Conservation (phyloP, 2,113 vertebrate species). For the Neoarius graeffei region DNA sequence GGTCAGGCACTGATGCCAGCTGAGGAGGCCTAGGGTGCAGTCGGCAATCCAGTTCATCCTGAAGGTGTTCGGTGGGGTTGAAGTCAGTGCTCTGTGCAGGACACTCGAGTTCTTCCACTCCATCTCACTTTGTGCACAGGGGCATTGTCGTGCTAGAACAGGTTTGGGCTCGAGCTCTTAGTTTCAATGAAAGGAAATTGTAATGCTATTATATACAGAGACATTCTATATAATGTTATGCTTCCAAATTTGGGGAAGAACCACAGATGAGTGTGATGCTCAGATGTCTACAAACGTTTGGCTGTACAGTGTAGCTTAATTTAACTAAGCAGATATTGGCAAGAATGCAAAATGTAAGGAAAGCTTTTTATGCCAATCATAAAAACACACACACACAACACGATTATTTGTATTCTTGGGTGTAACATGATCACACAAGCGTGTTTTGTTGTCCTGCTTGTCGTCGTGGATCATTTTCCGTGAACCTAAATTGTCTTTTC, state of each 20-base stretch:
- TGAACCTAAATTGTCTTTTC: not conserved
- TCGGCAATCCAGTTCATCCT: too few species aligned
- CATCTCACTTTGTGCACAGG: too few species aligned
- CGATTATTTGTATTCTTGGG: not conserved
- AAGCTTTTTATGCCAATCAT: not conserved
- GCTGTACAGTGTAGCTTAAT: not conserved
- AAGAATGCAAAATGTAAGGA: not conserved
- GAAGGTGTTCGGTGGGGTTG: too few species aligned
- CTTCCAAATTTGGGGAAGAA: not conserved
- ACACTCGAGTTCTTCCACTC: too few species aligned
- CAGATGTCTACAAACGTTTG: not conserved
- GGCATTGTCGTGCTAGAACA: not conserved
- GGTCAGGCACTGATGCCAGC: too few species aligned
- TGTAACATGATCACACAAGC: not conserved
- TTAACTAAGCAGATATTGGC: too few species aligned
- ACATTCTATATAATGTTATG: not conserved
- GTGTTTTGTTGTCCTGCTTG: conserved; percentile 29
- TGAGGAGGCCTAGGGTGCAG: too few species aligned
- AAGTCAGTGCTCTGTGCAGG: too few species aligned
- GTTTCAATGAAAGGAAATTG: not conserved
- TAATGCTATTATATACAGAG: not conserved
- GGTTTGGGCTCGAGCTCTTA: not conserved
- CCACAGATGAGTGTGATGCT: not conserved
- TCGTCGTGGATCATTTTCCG: not conserved
- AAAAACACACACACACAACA: not conserved